phyloP scores from a whole-genome alignment of 2,888 invertebrate genomes.

The Lasioglossum calceatum region DNA sequence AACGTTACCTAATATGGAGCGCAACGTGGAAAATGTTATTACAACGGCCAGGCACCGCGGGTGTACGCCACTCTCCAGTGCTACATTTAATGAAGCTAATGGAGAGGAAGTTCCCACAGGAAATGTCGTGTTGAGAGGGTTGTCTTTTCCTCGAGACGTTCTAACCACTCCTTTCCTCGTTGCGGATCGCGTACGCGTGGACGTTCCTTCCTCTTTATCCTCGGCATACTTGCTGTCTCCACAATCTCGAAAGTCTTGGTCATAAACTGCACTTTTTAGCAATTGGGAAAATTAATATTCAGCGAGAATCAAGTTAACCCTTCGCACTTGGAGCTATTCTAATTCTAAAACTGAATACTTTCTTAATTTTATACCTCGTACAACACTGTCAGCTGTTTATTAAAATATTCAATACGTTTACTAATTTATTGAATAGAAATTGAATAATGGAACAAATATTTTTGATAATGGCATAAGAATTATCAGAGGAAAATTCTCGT shows the following conservation, averaged over 20 bases:
- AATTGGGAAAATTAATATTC: not conserved
- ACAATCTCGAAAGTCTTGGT: not conserved
- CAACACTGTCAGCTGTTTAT: no score
- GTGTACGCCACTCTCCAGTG: not conserved
- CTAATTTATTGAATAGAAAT: no score
- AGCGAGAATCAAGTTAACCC: not conserved
- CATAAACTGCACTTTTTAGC: not conserved
- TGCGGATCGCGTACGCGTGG: conserved; percentile 31
- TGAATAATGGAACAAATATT: no score
- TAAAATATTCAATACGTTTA: no score
- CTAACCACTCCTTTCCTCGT: conserved; percentile 28
- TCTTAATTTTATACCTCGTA: no score
- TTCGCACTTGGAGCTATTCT: no score
- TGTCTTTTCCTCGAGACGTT: conserved; percentile 35
- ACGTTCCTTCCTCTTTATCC: conserved; percentile 9
- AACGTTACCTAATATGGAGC: conserved; percentile 17
- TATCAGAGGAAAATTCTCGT: no score
- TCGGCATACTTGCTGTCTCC: not conserved
- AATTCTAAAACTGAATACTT: no score
- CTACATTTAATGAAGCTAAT: conserved; percentile 30
- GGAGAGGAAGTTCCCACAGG: conserved; percentile 62
- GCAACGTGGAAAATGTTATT: conserved; percentile 31
- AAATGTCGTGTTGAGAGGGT: conserved; percentile 38
- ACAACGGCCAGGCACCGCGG: not conserved
- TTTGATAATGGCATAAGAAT: no score